Evolutionary conservation across 2,113 vertebrate genomes (phyloP), one percentile per base, ranked within the genome.

Genomic region (Nipponia nippon): DNA sequence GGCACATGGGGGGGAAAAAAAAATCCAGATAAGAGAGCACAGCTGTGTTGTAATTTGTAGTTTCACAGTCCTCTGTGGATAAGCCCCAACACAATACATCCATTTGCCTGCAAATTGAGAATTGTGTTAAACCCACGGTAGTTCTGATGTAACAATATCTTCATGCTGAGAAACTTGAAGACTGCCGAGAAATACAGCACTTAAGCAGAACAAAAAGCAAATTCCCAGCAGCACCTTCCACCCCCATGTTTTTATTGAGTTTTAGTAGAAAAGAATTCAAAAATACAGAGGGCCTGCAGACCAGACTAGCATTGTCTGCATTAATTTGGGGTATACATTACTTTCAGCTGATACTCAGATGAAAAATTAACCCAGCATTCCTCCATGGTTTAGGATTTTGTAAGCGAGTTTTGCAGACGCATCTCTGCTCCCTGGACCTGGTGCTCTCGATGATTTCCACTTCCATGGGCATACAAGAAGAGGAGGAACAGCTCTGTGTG

Each of bases 91-190:
- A 97, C 96, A 98, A 97, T 97, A 96, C 93, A 96, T 97, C 97
- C 96, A 97, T 97, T 98, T 97, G 93, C 97, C 97, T 97, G 96
- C 96, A 98, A 97, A 98, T 98, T 97, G 95, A 55, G 78, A 97
- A 97, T 97, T 97, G 96, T 97, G 96, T 97, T 97, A 97, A 98
- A 94, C 96, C 95, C 93, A 96, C 93, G 5, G 97, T 87, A 95
- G 95, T 92, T 96, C 97, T 82, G 91, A 83, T 92, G 83, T 95
- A 98, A 97, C 97, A 98, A 98, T 98, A 97, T 97, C 96, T 95
- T 97, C 97, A 97, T 25, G 96, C 96, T 98, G 97, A 97, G 97
- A 96, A 97, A 96, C 96, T 95, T 96, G 95, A 93, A 95, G 93
- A 97, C 96, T 97, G 95, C 97, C 97, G 96, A 97, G 96, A 97